Conservation (phyloP, 2,888 invertebrate genomes). For the Cremastinae sp. region DNA sequence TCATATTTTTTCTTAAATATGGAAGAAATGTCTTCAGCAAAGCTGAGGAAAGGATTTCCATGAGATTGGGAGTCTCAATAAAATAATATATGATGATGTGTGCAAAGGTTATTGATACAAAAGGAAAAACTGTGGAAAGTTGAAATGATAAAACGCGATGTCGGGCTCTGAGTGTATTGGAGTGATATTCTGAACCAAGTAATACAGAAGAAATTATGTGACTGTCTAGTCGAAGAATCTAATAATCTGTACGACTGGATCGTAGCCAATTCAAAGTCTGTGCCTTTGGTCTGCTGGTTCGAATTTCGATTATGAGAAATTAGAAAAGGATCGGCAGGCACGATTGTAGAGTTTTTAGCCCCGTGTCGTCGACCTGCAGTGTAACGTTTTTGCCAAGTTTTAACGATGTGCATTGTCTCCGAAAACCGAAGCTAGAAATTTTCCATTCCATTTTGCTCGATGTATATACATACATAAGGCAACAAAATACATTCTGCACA, state of each 20-base stretch:
- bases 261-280: slow-evolving; percentile 71
- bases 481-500: no score
- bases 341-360: slow-evolving; percentile 15
- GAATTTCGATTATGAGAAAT: slow-evolving; percentile 38
- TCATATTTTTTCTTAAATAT: no score
- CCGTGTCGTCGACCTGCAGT: slow-evolving; percentile 43
- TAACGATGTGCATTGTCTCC: slow-evolving; percentile 36
- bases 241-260: slow-evolving; percentile 73
- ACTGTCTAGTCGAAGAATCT: slow-evolving; percentile 62
- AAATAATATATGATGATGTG: background rate
- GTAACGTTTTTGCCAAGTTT: slow-evolving; percentile 33
- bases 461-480: no score
- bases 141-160: slow-evolving; percentile 27
- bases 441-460: no score
- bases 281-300: slow-evolving; percentile 48
- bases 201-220: slow-evolving; percentile 38
- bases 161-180: slow-evolving; percentile 42
- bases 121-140: slow-evolving; percentile 19
- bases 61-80: slow-evolving; percentile 26
- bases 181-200: slow-evolving; percentile 65
- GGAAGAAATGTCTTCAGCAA: no score
- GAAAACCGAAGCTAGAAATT: slow-evolving; percentile 22
- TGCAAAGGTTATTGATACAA: background rate
- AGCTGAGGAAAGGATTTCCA: slow-evolving; percentile 3
- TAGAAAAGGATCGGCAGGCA: background rate